These are phyloP conservation scores for Diachrysia chrysitis DNA, from an alignment of 2,888 invertebrate genomes.

Conservation along the genomic window DNA sequence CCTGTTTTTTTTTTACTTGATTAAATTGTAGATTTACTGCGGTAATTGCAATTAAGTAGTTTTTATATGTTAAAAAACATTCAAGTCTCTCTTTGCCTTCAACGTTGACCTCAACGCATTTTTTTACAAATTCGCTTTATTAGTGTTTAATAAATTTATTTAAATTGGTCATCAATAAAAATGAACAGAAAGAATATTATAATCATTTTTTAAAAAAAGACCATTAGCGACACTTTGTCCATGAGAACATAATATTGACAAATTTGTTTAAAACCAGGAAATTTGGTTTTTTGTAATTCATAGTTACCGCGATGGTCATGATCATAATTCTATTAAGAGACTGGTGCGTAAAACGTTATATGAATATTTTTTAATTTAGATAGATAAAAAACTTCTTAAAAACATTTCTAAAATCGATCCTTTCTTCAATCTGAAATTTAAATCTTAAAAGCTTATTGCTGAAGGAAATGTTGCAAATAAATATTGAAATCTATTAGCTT, in stretches of 20 bases:
- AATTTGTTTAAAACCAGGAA: too few species aligned
- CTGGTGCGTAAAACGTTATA: too few species aligned
- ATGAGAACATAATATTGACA: too few species aligned
- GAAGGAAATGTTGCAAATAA: background rate
- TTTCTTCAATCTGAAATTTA: background rate
- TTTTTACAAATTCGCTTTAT: background rate
- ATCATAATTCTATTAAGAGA: too few species aligned
- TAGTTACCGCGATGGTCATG: too few species aligned
- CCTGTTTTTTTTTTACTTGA: constrained; percentile 8
- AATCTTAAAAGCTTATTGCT: background rate
- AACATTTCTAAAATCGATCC: background rate
- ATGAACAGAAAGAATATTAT: background rate
- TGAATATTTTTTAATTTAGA: too few species aligned
- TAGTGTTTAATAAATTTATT: background rate
- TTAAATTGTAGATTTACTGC: constrained; percentile 15
- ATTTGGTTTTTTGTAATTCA: too few species aligned
- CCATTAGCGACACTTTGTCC: too few species aligned
- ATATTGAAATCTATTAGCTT: background rate
- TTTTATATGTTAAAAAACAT: constrained; percentile 8
- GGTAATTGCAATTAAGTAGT: background rate
- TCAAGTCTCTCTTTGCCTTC: constrained; percentile 13
- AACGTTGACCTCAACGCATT: constrained; percentile 15
- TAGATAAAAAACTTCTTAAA: too few species aligned
- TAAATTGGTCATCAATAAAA: too few species aligned
- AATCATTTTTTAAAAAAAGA: background rate